Base-by-base conservation (phyloP, 2,113 vertebrate species). In the Pygoscelis adeliae region DNA sequence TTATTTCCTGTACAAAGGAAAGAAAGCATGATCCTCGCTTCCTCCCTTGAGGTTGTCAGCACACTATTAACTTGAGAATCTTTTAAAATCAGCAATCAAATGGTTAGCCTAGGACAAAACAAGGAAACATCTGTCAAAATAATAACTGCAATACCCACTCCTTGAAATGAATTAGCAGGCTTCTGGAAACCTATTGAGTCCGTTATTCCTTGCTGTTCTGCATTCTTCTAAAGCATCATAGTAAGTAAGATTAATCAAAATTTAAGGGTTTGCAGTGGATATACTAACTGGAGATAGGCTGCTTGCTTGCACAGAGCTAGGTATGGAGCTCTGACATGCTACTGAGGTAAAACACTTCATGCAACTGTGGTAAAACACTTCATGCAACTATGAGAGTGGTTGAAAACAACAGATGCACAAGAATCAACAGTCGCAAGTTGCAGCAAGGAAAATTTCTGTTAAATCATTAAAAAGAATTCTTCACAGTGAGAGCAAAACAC, bases 81-180 rank as follows among this genome's bases (percentile, higher is more conserved):
- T 55, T 79, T 86, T 63, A 73, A 82, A 94, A 87, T 52, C 56
- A 83, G 56, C 21, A 80, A 61, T 55, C 62, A 74, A 80, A 83
- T 50, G 50, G 29, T 65, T 80, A 61, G 55, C 70, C 25, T 56
- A 56, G 32, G 62, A 87, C 40, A 92, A 94, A 94, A 65, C 67
- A 90, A 82, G 74, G 63, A 93, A 76, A 83, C 61, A 76, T 79
- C 71, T 90, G 89, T 61, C 67, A 79, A 90, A 92, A 87, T 40
- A 90, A 42, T 14, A 87, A 79, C 32, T 50, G 50, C 50, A 70
- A 42, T 89, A 70, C 20, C 18, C 34, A 38, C 34, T 63, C 55
- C 46, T 55, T 55, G 61, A 83, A 89, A 87, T 50, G 2, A 61
- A 79, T 65, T 69, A 59, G 34, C 71, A 92, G 38, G 29, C 20